These are phyloP conservation scores for Eumeta japonica DNA, from an alignment of 1,140 invertebrate species.

Conservation along the genomic window DNA sequence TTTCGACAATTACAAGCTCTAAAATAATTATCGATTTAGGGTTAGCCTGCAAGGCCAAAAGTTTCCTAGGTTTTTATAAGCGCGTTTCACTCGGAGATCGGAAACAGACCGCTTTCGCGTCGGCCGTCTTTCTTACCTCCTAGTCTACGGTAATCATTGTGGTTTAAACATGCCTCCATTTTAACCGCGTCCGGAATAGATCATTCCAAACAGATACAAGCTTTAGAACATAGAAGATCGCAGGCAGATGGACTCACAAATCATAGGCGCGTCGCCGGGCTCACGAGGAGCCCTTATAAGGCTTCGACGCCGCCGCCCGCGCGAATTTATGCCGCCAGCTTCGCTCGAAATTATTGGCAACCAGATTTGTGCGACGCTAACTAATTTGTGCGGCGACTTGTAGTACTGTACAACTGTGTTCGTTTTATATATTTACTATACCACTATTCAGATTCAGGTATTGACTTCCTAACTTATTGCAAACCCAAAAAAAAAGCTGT, in stretches of 20 bases:
- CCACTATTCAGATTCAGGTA: not conserved
- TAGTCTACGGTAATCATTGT: not conserved
- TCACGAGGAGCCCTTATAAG: conserved; percentile 47
- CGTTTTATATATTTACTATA: not conserved
- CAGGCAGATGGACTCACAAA: conserved; percentile 26
- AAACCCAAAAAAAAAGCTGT: too few relatives aligned
- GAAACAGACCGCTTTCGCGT: not conserved
- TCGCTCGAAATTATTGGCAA: too few relatives aligned
- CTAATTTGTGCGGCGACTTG: conserved; percentile 44
- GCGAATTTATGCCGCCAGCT: conserved; percentile 45
- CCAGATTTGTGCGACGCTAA: conserved; percentile 41
- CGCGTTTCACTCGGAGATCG: not conserved
- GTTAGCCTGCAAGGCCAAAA: too few relatives aligned
- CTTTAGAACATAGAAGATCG: not conserved
- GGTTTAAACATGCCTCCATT: not conserved
- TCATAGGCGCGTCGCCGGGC: conserved; percentile 35
- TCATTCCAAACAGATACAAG: too few relatives aligned
- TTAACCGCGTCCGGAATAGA: too few relatives aligned
- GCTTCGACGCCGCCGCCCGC: conserved; percentile 38
- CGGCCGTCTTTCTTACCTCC: too few relatives aligned
- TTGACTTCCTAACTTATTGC: not conserved
- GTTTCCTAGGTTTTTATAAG: not conserved
- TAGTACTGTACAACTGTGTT: conserved; percentile 6
- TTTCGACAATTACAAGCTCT: too few relatives aligned
- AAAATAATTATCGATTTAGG: too few relatives aligned